These are phyloP conservation scores for Taenaris catops DNA, from an alignment of 2,888 invertebrate species.

Conservation along the genomic window DNA sequence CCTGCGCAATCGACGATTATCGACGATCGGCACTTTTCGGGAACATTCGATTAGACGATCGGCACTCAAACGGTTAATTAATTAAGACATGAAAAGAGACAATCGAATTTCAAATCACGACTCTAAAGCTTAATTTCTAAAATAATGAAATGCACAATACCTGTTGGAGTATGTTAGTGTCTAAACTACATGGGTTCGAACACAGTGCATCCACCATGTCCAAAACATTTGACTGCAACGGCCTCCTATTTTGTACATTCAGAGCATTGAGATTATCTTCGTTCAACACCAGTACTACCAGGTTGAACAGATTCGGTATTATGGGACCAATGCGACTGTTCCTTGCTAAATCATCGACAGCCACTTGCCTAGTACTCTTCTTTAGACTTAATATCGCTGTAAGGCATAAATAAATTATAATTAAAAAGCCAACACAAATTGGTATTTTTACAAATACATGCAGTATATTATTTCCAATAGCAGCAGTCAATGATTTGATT, in stretches of 20 bases:
- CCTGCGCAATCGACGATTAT: too few species aligned
- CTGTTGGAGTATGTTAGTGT: slow-evolving; percentile 79
- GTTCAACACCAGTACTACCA: slow-evolving; percentile 78
- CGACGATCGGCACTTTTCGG: too few species aligned
- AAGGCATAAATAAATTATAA: too few species aligned
- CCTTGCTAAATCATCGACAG: slow-evolving; percentile 77
- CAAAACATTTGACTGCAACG: slow-evolving; percentile 65
- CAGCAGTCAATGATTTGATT: too few species aligned
- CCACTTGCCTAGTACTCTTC: slow-evolving; percentile 68
- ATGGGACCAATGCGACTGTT: slow-evolving; percentile 80
- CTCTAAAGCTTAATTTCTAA: background rate
- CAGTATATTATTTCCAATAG: too few species aligned
- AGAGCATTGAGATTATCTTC: slow-evolving; percentile 75
- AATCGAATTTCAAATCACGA: too few species aligned
- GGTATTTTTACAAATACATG: too few species aligned
- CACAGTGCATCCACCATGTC: slow-evolving; percentile 80
- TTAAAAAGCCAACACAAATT: too few species aligned
- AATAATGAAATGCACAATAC: slow-evolving; percentile 35
- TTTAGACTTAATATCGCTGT: slow-evolving; percentile 73
- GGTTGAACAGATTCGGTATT: slow-evolving; percentile 80
- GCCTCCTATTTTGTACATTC: slow-evolving; percentile 69
- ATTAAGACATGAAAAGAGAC: too few species aligned
- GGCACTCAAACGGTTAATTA: too few species aligned
- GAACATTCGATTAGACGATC: too few species aligned
- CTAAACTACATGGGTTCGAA: slow-evolving; percentile 76